Evolutionary conservation across 2,113 vertebrate species (phyloP), one percentile per base, ranked within the genome.

Genomic region (Aspidoscelis tigris): DNA sequence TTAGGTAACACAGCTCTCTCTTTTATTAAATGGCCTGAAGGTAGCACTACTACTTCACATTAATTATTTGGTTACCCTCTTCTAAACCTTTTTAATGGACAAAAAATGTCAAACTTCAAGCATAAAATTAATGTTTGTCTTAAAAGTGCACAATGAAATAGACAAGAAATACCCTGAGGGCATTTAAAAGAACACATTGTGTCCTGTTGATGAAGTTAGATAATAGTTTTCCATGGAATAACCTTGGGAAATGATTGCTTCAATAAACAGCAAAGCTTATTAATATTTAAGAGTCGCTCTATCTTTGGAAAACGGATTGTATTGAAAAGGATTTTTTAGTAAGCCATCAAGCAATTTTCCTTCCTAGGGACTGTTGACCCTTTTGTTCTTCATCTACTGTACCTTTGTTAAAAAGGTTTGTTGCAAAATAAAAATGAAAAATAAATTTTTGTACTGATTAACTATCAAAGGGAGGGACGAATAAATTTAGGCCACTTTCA

Each of bases 191-290:
- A 64, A 5, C 24, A 84, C 1, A 64, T 84, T 88, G 44, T 79
- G 4, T 20, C 84, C 72, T 65, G 70, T 33, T 5, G 11, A 41
- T 7, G 64, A 70, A 81, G 81, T 86, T 82, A 82, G 12, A 11
- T 24, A 43, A 75, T 1, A 50, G 11, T 44, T 80, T 74, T 79
- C 20, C 50, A 26, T 61, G 18, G 11, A 5, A 86, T 82, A 90
- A 78, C 0, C 3, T 20, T 84, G 9, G 85, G 18, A 86, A 91
- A 89, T 81, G 0, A 66, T 87, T 76, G 87, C 14, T 84, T 89
- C n/a, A 89, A 70, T 84, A 84, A 85, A 71, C 21, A 87, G 39
- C 0, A 79, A 64, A 58, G 6, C 58, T 78, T 22, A 72, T 84
- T 75, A 80, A 83, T 86, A 85, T 76, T 85, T 86, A 22, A 82